phyloP scores from a whole-genome alignment of 2,888 invertebrate species.

The Euclidia mi region DNA sequence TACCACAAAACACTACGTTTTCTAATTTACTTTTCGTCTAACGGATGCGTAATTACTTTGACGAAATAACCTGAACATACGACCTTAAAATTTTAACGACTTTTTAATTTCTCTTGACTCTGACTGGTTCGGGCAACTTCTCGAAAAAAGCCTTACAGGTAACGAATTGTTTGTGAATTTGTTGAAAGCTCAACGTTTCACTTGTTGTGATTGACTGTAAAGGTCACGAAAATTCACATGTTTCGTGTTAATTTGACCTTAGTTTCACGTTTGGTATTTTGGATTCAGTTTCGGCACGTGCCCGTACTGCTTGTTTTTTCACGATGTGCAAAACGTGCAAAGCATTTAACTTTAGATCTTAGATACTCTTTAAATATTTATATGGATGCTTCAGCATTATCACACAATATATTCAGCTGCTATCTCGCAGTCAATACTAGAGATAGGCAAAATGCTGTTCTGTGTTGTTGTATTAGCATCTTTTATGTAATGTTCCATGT shows the following conservation, averaged over 20 bases:
- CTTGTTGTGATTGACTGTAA: slow-evolving; percentile 38
- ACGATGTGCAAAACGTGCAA: slow-evolving; percentile 38
- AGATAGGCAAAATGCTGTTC: too few species aligned
- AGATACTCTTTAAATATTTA: slow-evolving; percentile 10
- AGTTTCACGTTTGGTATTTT: slow-evolving; percentile 45
- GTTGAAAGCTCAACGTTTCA: slow-evolving; percentile 29
- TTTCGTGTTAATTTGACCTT: slow-evolving; percentile 43
- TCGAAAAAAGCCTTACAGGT: slow-evolving; percentile 22
- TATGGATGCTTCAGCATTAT: too few species aligned
- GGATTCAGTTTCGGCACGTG: slow-evolving; percentile 37
- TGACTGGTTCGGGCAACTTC: slow-evolving; percentile 18
- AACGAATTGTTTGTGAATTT: slow-evolving; percentile 35
- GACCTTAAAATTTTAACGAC: slow-evolving; percentile 22
- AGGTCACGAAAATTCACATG: slow-evolving; percentile 43
- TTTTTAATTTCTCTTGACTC: slow-evolving; percentile 33
- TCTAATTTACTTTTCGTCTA: slow-evolving; percentile 36
- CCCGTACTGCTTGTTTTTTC: slow-evolving; percentile 28
- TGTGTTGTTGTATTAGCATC: too few species aligned
- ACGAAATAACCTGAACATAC: slow-evolving; percentile 26
- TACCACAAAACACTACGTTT: slow-evolving; percentile 27
- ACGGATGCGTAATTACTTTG: slow-evolving; percentile 32
- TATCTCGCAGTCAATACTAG: background rate
- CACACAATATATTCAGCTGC: too few species aligned
- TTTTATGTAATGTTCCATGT: too few species aligned
- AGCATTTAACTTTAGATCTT: slow-evolving; percentile 24